These are phyloP conservation scores for Drosophila infuscata DNA, from an alignment of 2,888 invertebrate genomes.

Conservation along the genomic window DNA sequence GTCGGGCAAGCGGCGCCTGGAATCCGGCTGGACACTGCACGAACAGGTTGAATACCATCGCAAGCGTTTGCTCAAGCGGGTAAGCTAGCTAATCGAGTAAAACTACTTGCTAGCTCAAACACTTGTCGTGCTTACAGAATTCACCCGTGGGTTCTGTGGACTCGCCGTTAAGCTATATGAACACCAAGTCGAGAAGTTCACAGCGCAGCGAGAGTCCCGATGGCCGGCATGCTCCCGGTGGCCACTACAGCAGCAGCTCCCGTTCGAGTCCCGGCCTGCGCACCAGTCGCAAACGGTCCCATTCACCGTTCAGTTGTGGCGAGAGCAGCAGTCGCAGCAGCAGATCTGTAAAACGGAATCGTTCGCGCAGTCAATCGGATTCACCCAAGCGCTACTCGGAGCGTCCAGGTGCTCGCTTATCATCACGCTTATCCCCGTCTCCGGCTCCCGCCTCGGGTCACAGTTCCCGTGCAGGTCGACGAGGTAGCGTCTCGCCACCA, in stretches of 20 bases:
- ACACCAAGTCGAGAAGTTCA: constrained; percentile 49
- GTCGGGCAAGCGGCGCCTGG: constrained; percentile 90
- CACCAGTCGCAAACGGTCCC: constrained; percentile 83
- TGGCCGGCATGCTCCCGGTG: constrained; percentile 36
- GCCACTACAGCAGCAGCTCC: constrained; percentile 58
- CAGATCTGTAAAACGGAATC: constrained; percentile 75
- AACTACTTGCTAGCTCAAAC: background rate
- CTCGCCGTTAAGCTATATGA: constrained; percentile 76
- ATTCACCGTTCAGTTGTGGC: constrained; percentile 84
- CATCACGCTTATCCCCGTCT: constrained; percentile 75
- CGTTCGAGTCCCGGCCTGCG: constrained; percentile 82
- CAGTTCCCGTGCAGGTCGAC: constrained; percentile 60
- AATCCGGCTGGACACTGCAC: constrained; percentile 90
- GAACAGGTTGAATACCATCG: constrained; percentile 97
- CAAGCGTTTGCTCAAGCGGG: constrained; percentile 94
- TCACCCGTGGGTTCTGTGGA: constrained; percentile 63
- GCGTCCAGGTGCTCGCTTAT: constrained; percentile 46
- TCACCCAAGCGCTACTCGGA: constrained; percentile 82
- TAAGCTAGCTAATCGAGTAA: constrained; percentile 69
- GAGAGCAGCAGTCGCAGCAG: constrained; percentile 50
- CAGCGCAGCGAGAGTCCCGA: constrained; percentile 77
- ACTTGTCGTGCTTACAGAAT: constrained; percentile 46
- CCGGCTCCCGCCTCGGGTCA: constrained; percentile 45
- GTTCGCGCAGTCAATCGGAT: constrained; percentile 73
- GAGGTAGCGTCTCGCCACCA: constrained; percentile 70